These are phyloP conservation scores for Lasioglossum malachurum DNA, from an alignment of 2,888 invertebrate genomes.

Conservation along the genomic window DNA sequence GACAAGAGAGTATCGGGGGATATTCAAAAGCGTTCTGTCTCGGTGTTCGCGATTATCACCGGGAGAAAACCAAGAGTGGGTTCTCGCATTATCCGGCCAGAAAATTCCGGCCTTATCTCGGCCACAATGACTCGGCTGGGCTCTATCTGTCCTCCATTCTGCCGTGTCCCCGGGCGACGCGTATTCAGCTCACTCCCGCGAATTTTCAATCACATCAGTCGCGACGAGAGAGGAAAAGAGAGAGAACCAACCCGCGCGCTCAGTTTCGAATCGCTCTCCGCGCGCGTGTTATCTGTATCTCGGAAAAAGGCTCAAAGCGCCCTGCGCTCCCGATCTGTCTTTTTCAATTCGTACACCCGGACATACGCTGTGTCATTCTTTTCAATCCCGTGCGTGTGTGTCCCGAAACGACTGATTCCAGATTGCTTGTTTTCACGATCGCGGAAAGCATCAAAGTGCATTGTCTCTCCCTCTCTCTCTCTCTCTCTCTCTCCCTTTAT, in stretches of 20 bases:
- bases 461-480: not conserved
- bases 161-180: not conserved
- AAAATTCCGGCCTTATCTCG: constrained; percentile 62
- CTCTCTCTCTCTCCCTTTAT: not conserved
- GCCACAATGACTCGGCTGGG: constrained; percentile 35
- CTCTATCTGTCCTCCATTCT: constrained; percentile 17
- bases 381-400: not conserved
- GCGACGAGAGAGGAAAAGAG: not conserved
- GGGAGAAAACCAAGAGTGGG: constrained; percentile 31
- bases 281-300: constrained; percentile 38
- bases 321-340: constrained; percentile 18
- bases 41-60: constrained; percentile 56
- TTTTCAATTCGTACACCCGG: constrained; percentile 30
- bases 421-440: not conserved
- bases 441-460: not conserved
- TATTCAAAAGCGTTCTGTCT: constrained; percentile 50
- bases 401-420: constrained; percentile 2
- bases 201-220: constrained; percentile 58
- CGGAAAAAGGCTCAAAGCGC: constrained; percentile 9
- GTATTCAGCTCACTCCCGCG: constrained; percentile 24
- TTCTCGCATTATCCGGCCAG: constrained; percentile 57
- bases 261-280: constrained; percentile 36
- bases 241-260: not conserved
- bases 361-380: not conserved
- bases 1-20: not conserved